These are phyloP conservation scores for Hemibagrus guttatus DNA, from an alignment of 2,797 vertebrate genomes.

Conservation along the genomic window DNA sequence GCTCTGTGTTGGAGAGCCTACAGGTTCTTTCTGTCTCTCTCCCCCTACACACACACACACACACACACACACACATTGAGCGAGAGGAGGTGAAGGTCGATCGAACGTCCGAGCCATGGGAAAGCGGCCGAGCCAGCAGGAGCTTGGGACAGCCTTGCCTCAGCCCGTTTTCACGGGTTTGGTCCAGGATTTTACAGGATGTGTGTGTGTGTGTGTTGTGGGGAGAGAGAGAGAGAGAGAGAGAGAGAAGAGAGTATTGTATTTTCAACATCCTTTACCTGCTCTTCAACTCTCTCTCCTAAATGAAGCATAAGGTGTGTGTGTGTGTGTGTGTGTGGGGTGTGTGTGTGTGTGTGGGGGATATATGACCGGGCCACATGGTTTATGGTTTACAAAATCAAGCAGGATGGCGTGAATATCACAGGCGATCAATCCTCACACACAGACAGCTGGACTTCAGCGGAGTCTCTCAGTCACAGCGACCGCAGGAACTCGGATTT, in stretches of 20 bases:
- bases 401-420: slow-evolving; percentile 32
- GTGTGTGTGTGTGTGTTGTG: slow-evolving; percentile 26
- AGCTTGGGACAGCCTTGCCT: slow-evolving; percentile 48
- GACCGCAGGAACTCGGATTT: neutral
- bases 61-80: slow-evolving; percentile 30
- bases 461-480: neutral
- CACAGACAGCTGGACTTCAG: slow-evolving; percentile 25
- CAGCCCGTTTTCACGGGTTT: slow-evolving; percentile 49
- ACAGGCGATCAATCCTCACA: slow-evolving; percentile 26
- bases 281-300: slow-evolving; percentile 8
- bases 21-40: slow-evolving; percentile 36
- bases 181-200: slow-evolving; percentile 47
- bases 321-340: slow-evolving; percentile 26
- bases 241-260: slow-evolving; percentile 2
- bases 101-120: slow-evolving; percentile 56
- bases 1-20: slow-evolving; percentile 52
- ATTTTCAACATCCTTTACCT: slow-evolving; percentile 10
- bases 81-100: slow-evolving; percentile 56
- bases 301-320: neutral
- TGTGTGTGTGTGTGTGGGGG: slow-evolving; percentile 26
- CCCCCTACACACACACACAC: slow-evolving; percentile 24
- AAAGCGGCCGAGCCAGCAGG: slow-evolving; percentile 53
- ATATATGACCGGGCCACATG: slow-evolving; percentile 31
- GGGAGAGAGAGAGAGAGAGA: slow-evolving; percentile 2
- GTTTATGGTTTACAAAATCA: slow-evolving; percentile 46